Conservation (phyloP, 2,888 invertebrate genomes). For the Eupithecia vulgata region DNA sequence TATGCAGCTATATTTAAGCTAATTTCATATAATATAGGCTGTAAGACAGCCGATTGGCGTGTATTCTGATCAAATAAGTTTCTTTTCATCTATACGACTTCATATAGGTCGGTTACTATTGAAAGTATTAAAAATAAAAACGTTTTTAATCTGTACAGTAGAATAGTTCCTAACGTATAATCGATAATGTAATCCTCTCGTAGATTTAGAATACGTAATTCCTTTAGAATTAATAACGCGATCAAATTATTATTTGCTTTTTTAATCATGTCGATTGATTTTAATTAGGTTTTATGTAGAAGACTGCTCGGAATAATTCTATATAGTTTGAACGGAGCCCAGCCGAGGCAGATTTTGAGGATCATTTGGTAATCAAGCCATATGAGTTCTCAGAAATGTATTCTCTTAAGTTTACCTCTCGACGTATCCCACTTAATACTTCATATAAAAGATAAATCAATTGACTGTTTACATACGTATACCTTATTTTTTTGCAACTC, state of each 20-base stretch:
- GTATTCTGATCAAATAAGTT: constrained; percentile 49
- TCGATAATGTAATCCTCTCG: constrained; percentile 79
- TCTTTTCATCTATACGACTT: constrained; percentile 42
- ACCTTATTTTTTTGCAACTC: constrained; percentile 6
- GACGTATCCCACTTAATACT: constrained; percentile 45
- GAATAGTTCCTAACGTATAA: constrained; percentile 81
- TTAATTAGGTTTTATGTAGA: constrained; percentile 64
- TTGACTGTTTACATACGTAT: constrained; percentile 53
- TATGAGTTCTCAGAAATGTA: constrained; percentile 62
- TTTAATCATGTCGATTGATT: constrained; percentile 59
- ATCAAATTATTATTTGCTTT: constrained; percentile 64
- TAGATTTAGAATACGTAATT: constrained; percentile 70
- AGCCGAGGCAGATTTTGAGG: constrained; percentile 76
- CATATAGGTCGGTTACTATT: constrained; percentile 52
- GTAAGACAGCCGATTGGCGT: constrained; percentile 68
- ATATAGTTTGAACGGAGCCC: constrained; percentile 60
- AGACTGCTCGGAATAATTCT: constrained; percentile 78
- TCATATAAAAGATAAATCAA: constrained; percentile 45
- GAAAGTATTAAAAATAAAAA: constrained; percentile 62
- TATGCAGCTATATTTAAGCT: constrained; percentile 59
- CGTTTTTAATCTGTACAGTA: constrained; percentile 78
- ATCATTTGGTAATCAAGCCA: constrained; percentile 77
- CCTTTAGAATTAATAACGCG: constrained; percentile 47
- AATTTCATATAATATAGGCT: constrained; percentile 49
- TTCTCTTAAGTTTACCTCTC: constrained; percentile 73